Conservation (phyloP, 1,140 invertebrate species). For the Polypedilum pembai region DNA sequence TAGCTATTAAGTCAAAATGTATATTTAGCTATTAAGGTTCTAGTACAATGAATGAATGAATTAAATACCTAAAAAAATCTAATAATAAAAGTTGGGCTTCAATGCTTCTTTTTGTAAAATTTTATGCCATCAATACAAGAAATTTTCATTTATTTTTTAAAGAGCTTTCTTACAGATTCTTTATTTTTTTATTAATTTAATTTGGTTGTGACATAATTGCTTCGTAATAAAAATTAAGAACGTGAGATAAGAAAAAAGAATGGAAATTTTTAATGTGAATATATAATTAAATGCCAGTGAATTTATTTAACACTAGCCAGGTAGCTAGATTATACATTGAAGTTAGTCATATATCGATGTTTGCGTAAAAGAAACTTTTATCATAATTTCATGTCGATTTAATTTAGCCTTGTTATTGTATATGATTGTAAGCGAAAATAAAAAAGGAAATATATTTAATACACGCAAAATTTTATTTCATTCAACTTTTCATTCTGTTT, state of each 20-base stretch:
- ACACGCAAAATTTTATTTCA: background rate
- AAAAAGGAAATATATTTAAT: constrained; percentile 7
- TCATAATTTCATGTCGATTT: background rate
- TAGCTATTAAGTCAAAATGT: no score
- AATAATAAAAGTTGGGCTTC: background rate
- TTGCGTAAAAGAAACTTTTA: background rate
- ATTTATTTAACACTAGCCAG: background rate
- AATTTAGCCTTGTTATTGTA: constrained; percentile 3
- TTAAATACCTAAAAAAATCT: no score
- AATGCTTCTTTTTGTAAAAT: background rate
- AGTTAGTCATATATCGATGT: background rate
- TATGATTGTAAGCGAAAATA: background rate
- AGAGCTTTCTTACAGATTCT: constrained; percentile 1
- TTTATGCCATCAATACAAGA: background rate
- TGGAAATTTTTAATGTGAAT: background rate
- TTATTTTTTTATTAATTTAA: background rate
- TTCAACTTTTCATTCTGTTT: background rate
- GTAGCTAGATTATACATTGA: no score
- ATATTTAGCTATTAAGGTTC: background rate
- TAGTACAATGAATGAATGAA: constrained; percentile 15
- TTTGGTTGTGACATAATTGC: background rate
- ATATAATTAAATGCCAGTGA: background rate
- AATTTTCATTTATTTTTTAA: background rate
- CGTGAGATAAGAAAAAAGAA: background rate
- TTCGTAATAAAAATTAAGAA: background rate